Conservation (phyloP, 2,797 vertebrate genomes). For the Rhinella marina region DNA sequence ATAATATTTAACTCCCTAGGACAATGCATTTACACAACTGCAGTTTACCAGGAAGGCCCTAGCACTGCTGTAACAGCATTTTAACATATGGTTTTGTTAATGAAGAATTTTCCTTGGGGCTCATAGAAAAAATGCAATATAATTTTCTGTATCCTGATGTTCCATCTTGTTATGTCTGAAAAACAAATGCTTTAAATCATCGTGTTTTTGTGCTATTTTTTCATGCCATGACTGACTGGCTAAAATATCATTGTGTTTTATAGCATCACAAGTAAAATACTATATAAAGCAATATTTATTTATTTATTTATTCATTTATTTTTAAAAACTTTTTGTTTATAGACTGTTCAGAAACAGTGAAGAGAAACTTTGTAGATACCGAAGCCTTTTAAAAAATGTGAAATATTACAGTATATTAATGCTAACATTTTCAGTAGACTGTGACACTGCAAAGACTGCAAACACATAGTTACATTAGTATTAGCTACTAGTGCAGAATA, state of each 20-base stretch:
- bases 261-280: not conserved
- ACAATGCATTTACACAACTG: not conserved
- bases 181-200: not conserved
- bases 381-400: not conserved
- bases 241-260: conserved; percentile 1
- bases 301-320: not conserved
- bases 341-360: not conserved
- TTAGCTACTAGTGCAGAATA: not conserved
- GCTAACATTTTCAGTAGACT: not conserved
- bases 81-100: conserved; percentile 31
- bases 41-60: not conserved
- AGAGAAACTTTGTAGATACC: not conserved
- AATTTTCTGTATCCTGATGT: not conserved
- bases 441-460: not conserved
- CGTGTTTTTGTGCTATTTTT: not conserved
- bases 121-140: conserved; percentile 10
- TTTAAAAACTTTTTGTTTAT: not conserved
- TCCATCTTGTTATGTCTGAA: conserved; percentile 5
- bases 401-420: not conserved
- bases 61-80: not conserved
- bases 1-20: not conserved
- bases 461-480: not conserved
- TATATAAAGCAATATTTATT: not conserved
- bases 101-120: conserved; percentile 19
- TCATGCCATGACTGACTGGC: not conserved